These are phyloP conservation scores for Crotophaga sulcirostris DNA, from an alignment of 2,113 vertebrate species.

Conservation along the genomic window DNA sequence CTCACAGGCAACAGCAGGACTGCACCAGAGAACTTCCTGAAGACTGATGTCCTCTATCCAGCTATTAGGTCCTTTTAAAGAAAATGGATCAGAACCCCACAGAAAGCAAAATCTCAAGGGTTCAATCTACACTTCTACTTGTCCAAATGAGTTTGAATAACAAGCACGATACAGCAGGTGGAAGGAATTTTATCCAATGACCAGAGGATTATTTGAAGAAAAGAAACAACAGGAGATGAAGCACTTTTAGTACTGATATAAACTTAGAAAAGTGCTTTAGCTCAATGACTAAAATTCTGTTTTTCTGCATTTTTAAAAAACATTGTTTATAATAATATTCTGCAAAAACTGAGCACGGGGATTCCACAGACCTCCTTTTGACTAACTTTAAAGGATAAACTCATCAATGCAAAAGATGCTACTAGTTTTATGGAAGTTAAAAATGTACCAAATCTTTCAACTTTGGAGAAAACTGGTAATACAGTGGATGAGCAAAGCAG, in stretches of 20 bases:
- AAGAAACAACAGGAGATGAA: background rate
- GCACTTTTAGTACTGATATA: background rate
- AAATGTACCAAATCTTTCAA: background rate
- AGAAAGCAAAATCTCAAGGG: background rate
- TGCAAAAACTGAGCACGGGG: background rate
- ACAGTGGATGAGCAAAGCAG: background rate
- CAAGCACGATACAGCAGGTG: fast-evolving
- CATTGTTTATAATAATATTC: background rate
- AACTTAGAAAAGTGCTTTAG: background rate
- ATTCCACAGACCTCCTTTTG: background rate
- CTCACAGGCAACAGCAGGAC: background rate
- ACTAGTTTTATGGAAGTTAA: background rate
- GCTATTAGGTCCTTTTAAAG: background rate
- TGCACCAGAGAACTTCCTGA: background rate
- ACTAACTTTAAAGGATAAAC: background rate
- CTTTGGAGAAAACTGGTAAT: background rate
- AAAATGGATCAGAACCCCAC: background rate
- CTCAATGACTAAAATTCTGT: background rate
- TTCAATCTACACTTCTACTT: background rate
- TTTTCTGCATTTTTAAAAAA: background rate
- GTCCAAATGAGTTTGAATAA: background rate
- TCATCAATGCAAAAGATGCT: background rate
- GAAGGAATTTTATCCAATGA: background rate
- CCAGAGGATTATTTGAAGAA: background rate
- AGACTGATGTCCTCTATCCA: background rate